These are phyloP conservation scores for Pseudorhiza aurosa DNA, from an alignment of 30 jellyfish, hydroid and myxozoan species.

Conservation along the genomic window DNA sequence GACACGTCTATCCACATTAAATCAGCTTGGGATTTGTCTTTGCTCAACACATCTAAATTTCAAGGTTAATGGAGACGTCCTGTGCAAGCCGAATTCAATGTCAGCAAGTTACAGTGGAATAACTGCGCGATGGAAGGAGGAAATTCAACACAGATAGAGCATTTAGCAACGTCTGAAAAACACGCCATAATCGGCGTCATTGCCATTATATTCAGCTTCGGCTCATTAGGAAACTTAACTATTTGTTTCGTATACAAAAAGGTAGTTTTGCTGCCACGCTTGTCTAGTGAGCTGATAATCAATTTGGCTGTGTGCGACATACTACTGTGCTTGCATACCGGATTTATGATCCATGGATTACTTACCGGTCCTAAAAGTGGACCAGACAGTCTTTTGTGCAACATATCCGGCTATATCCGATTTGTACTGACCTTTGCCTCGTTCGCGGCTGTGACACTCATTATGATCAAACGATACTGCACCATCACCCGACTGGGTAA, in stretches of 20 bases:
- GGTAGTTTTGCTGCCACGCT: conserved; percentile 2
- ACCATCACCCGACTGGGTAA: background rate
- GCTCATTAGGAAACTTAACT: conserved; percentile 4
- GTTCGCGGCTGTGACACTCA: conserved; percentile 23
- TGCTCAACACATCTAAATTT: no score
- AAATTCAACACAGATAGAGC: no score
- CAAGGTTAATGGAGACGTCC: no score
- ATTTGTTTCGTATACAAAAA: conserved; percentile 22
- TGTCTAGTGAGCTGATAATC: conserved; percentile 2
- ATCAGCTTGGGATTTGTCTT: no score
- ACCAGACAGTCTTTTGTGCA: conserved; percentile 7
- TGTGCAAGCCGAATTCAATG: no score
- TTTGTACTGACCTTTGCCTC: conserved; percentile 21
- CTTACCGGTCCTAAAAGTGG: background rate
- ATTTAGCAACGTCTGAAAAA: background rate
- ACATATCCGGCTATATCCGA: conserved; percentile 22
- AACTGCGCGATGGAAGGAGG: no score
- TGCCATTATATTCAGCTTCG: background rate
- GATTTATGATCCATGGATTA: conserved; percentile 21
- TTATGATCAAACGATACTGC: conserved; percentile 14
- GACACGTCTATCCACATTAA: no score
- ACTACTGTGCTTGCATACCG: conserved; percentile 24
- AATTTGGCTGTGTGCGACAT: conserved; percentile 19
- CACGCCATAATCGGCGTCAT: background rate
- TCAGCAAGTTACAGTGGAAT: no score